Conservation (phyloP, 1,140 invertebrate genomes). For the Atta cephalotes region DNA sequence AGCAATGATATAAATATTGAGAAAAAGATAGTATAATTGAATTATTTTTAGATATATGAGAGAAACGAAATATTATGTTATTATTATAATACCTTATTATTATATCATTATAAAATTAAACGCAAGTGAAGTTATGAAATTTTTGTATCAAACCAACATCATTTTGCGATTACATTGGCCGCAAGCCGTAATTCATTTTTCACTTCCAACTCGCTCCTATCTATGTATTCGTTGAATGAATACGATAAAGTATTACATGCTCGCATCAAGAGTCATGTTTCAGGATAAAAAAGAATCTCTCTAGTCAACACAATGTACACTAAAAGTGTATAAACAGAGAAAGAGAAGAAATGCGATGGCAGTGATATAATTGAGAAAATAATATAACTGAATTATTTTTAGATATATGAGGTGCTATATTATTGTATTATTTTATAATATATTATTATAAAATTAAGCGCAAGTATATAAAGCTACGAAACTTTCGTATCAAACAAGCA, state of each 20-base stretch:
- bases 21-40: too few relatives aligned
- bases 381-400: not conserved
- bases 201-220: slow-evolving; percentile 8
- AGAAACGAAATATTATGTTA: too few relatives aligned
- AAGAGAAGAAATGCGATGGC: not conserved
- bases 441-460: not conserved
- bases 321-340: not conserved
- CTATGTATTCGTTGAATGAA: slow-evolving; percentile 35
- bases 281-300: slow-evolving; percentile 4
- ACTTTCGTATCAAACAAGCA: slow-evolving; percentile 1
- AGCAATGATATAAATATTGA: too few relatives aligned
- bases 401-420: too few relatives aligned
- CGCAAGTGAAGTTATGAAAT: too few relatives aligned
- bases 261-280: slow-evolving; percentile 9
- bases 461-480: not conserved
- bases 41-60: too few relatives aligned
- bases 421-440: too few relatives aligned
- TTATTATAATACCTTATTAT: too few relatives aligned
- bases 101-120: too few relatives aligned
- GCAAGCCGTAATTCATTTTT: not conserved
- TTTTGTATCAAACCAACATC: too few relatives aligned
- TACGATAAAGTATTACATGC: slow-evolving; percentile 33
- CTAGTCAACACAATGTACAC: slow-evolving; percentile 6
- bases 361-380: not conserved
- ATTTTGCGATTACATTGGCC: too few relatives aligned